Evolutionary conservation across 2,797 vertebrate species (phyloP).

Genomic region (Gallinago solitaria): DNA sequence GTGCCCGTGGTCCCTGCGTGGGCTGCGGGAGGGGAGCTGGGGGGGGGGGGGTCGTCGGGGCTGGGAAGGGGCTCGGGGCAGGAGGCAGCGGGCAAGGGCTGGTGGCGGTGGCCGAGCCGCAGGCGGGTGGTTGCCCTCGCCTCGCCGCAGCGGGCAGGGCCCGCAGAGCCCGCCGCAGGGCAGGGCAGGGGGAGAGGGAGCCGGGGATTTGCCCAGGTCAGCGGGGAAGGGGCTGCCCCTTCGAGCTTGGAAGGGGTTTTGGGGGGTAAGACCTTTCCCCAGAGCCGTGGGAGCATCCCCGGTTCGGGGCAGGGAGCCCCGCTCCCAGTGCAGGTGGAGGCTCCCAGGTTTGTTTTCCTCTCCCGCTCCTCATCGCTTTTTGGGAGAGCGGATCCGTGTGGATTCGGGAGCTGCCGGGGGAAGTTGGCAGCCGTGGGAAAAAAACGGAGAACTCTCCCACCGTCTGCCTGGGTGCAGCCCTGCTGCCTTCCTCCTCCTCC

Average conservation of each 20-base stretch:
- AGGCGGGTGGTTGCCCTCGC: background rate
- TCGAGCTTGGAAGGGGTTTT: background rate
- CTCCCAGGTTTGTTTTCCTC: background rate
- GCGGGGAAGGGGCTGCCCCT: background rate
- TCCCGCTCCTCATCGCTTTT: background rate
- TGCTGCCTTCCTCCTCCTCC: background rate
- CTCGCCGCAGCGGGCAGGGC: constrained; percentile 17
- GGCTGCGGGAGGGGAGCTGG: background rate
- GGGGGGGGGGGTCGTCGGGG: background rate
- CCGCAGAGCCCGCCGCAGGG: constrained; percentile 42
- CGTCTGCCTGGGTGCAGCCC: background rate
- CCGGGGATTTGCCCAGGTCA: background rate
- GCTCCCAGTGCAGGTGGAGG: background rate
- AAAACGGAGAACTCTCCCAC: background rate
- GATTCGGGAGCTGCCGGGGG: background rate
- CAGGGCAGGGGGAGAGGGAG: background rate
- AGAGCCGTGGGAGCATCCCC: background rate
- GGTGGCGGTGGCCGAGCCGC: background rate
- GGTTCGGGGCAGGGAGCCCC: background rate
- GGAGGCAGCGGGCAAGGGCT: background rate
- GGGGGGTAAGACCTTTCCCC: background rate
- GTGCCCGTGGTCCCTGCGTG: background rate
- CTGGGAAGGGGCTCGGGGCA: background rate
- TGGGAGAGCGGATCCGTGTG: background rate
- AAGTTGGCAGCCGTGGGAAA: constrained; percentile 40